Evolutionary conservation across 2,888 invertebrate genomes (phyloP), one percentile per base, ranked within the genome.

Genomic region (Diplazon laetatorius): DNA sequence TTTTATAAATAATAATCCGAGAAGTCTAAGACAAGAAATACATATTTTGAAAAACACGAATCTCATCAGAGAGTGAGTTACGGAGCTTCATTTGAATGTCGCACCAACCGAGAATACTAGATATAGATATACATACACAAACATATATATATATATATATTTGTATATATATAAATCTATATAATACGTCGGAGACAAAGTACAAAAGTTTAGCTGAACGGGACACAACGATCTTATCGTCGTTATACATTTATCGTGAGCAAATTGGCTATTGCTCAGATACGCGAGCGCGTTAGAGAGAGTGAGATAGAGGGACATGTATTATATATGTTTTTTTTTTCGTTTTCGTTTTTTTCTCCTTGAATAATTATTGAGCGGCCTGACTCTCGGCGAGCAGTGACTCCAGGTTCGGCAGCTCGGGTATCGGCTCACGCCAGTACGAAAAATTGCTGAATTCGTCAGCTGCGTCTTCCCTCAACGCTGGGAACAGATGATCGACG

Each of bases 401-500:
- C 59, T 88, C 88, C 63, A 87, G 76, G 30, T 86, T 86, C 48
- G 87, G 89, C 80, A 94, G 85, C 80, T 93, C 93, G 1, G 94
- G 94, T 81, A 98, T 93, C 9, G 98, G 98, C 83, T 97, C 96
- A 82, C 98, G 95, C 99, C 99, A 99, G 92, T 95, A 99, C 87
- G 96, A 95, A 85, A 98, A 97, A 87, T 96, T 95, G 77, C 96
- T 97, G 92, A 95, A 98, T 90, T 94, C 94, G 82, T 94, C 93
- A 0, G 93, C 92, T 16, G 92, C 93, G 57, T 94, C 94, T 81
- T 94, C 92, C 20, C 88, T 86, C 86, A 95, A 93, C 59, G 96
- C 95, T 84, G 99, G 99, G 92, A 98, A 99, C 91, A 99, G 94
- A 91, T 98, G 98, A 93, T 99, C 99, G 82, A 97, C 98, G 83